Base-by-base conservation (phyloP, 1,140 invertebrate genomes). In the Neodiprion pinetum region DNA sequence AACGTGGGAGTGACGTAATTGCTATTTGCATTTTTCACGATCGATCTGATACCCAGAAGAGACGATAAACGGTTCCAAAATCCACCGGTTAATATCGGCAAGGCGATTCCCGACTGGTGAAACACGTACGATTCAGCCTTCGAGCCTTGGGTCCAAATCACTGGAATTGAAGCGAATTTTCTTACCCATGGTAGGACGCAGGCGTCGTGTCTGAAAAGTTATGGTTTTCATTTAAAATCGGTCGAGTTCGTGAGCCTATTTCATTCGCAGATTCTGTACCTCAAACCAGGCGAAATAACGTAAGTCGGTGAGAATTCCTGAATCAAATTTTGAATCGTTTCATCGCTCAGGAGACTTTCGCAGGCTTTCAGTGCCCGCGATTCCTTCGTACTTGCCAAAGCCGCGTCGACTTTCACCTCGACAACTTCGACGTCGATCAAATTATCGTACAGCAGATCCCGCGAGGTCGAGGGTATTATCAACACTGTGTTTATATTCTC, bases 41-140 rank as follows among this genome's bases (percentile, higher is more conserved):
- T 79, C n/a, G 80, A 82, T 74, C 75, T 83, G 7, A 77, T 74
- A 72, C 82, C 78, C 3, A 84, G 73, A 73, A 80, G 82, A 7
- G 76, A 77, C 74, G 81, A 81, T 70, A 88, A 72, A 17, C 85
- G 80, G 0, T 83, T 81, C 69, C 82, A 81, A 73, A 88, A 78
- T 28, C 83, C 81, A 14, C 75, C 80, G 67, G 72, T 84, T 9
- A 84, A 80, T 28, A 88, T 77, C 0, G 84, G 82, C 66, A 88
- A 76, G 14, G 86, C 87, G 40, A 86, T 80, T 77, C 80, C 79
- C 10, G 84, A 85, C 72, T 84, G 83, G 48, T 85, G 75, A 74
- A 88, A 85, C 4, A 79, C 83, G 67, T 88, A 88, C 3, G 85
- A 10, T 71, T 88, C 86, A 71, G 88, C 86, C 9, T 81, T 79